Conservation (phyloP, 2,888 invertebrate species). For the Geophilus truncorum region DNA sequence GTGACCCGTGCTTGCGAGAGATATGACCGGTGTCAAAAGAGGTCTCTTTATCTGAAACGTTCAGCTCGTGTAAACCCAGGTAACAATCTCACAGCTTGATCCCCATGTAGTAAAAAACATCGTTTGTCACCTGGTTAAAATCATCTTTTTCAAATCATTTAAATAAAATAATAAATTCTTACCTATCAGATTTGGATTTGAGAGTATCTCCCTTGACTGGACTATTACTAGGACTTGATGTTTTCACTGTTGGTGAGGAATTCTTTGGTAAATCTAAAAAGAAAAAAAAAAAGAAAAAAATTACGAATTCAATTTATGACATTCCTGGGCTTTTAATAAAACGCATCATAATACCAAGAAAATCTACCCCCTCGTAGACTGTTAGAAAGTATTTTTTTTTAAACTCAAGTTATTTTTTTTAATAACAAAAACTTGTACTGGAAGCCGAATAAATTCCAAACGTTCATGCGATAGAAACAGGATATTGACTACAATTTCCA, state of each 20-base stretch:
- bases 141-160: not conserved
- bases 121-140: slow-evolving; percentile 1
- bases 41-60: slow-evolving; percentile 1
- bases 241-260: slow-evolving; percentile 37
- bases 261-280: slow-evolving; percentile 36
- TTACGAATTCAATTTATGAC: not conserved
- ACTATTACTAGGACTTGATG: slow-evolving; percentile 34
- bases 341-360: not conserved
- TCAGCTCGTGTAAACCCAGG: slow-evolving; percentile 12
- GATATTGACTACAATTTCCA: not conserved
- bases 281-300: not conserved
- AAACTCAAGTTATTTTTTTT: not conserved
- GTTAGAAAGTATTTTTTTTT: too few relatives aligned
- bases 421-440: not conserved
- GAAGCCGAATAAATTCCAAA: not conserved
- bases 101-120: not conserved
- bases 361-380: too few relatives aligned
- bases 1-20: not conserved
- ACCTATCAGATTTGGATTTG: slow-evolving; percentile 37
- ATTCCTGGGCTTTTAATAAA: not conserved
- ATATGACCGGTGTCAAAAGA: slow-evolving; percentile 6
- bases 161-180: slow-evolving; percentile 20
- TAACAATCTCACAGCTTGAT: not conserved
- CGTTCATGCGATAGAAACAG: not conserved
- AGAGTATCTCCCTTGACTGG: slow-evolving; percentile 36